Evolutionary conservation across 1,140 invertebrate genomes (phyloP).

Genomic region (Dreissena polymorpha): DNA sequence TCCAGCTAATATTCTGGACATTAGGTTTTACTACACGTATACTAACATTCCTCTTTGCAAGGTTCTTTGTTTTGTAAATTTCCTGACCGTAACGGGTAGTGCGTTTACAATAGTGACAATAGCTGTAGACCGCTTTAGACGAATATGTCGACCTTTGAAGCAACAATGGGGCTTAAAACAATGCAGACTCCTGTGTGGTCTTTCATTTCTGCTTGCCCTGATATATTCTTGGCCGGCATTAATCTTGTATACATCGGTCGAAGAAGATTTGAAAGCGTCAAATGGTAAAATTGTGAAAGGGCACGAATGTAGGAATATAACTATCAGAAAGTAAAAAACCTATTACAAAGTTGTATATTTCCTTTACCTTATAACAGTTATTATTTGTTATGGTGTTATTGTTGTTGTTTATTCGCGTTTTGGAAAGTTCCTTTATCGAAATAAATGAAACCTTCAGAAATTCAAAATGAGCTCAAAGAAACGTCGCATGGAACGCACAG

Average conservation of each 20-base stretch:
- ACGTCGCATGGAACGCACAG: too few species aligned
- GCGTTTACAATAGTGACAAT: constrained; percentile 58
- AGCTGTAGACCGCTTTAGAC: constrained; percentile 61
- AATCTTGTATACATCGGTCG: constrained; percentile 20
- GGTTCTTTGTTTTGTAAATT: constrained; percentile 54
- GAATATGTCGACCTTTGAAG: constrained; percentile 62
- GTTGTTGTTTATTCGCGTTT: constrained; percentile 21
- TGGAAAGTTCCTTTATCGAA: background rate
- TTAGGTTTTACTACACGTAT: constrained; percentile 59
- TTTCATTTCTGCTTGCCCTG: constrained; percentile 11
- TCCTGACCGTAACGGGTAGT: constrained; percentile 55
- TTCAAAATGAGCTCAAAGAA: too few species aligned
- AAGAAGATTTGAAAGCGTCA: constrained; percentile 7
- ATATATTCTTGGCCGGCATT: constrained; percentile 32
- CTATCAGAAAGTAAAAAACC: background rate
- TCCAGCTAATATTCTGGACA: constrained; percentile 64
- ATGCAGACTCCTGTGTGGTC: constrained; percentile 19
- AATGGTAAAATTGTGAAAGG: constrained; percentile 12
- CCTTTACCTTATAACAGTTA: constrained; percentile 9
- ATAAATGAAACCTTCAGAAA: background rate
- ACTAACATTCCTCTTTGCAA: constrained; percentile 54
- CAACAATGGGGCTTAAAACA: constrained; percentile 36
- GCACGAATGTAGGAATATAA: constrained; percentile 26
- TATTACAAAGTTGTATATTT: constrained; percentile 30
- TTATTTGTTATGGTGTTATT: constrained; percentile 1